These are phyloP conservation scores for Heliocidaris tuberculata DNA, from an alignment of 35 echinoderm and acorn worm genomes.

Conservation along the genomic window DNA sequence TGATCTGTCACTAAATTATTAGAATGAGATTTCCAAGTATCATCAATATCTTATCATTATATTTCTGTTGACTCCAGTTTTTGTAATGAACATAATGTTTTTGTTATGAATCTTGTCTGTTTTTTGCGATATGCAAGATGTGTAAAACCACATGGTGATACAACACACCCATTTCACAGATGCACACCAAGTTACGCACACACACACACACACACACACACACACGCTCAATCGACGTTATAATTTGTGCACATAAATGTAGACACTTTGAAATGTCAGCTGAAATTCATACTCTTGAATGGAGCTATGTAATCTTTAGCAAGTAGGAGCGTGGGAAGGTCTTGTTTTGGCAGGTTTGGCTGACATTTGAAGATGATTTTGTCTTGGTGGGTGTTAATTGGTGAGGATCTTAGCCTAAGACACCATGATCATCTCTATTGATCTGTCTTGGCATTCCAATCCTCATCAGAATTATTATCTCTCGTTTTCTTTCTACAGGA, in stretches of 20 bases:
- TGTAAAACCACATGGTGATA: no score
- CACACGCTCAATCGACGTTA: neutral
- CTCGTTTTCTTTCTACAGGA: neutral
- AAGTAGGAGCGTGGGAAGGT: neutral
- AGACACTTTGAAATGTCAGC: slow-evolving; percentile 16
- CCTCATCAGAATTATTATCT: neutral
- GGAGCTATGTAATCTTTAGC: neutral
- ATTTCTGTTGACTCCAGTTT: neutral
- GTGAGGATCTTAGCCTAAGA: neutral
- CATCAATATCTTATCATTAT: neutral
- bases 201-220: neutral
- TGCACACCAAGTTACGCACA: neutral
- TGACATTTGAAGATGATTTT: neutral
- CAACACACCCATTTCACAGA: no score
- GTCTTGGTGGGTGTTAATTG: neutral
- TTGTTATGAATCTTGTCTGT: neutral
- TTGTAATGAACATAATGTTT: neutral
- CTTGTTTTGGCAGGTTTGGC: neutral
- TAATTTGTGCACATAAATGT: slow-evolving; percentile 11
- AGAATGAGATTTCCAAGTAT: neutral
- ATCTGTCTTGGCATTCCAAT: neutral
- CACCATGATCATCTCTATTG: neutral
- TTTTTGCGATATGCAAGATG: neutral
- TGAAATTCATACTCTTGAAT: slow-evolving; percentile 13
- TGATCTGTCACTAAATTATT: no score